Evolutionary conservation across 2,888 invertebrate species (phyloP), one percentile per base, ranked within the genome.

Genomic region (Aproaerema taeniolella): DNA sequence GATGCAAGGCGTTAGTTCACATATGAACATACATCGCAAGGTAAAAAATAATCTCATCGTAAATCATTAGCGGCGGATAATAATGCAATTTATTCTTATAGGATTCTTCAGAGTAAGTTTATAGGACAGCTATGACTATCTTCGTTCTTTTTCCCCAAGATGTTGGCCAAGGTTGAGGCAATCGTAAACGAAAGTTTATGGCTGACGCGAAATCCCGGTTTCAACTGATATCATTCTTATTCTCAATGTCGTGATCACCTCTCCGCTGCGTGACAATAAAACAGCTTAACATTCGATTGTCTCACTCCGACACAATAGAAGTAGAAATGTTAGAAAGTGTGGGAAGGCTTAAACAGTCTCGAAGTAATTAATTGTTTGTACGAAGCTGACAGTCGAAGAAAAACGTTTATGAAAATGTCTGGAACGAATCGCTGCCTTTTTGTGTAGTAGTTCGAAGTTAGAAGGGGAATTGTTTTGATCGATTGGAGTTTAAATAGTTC

Each of bases 261-360:
- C 43, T 39, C 52, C 52, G n/a, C n/a, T n/a, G 56, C 59, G 45
- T 43, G 59, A 68, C 61, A 61, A 63, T 67, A 64, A 66, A 68
- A 52, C 51, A 39, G 51, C 54, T 45, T 50, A n/a, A 26, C n/a
- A 26, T 70, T 66, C 66, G 59, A 77, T 79, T 79, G 81, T 78
- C 70, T 77, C 68, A 54, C 60, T 72, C 58, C 52, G 42, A 47
- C 59, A 82, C 80, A 83, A 82, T 78, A 58, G 67, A 61, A 70
- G 64, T 83, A 69, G 85, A 85, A 85, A 85, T 85, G 71, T 64
- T 83, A 70, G 85, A 85, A 85, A 85, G 85, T 85, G 81, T 83
- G 85, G 71, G 85, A 83, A 80, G 67, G 61, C 50, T 10, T 7
- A n/a, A n/a, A n/a, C n/a, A n/a, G n/a, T 15, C 9, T 13, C 20